Conservation (phyloP, 1,140 invertebrate genomes). For the Dreissena rostriformis region DNA sequence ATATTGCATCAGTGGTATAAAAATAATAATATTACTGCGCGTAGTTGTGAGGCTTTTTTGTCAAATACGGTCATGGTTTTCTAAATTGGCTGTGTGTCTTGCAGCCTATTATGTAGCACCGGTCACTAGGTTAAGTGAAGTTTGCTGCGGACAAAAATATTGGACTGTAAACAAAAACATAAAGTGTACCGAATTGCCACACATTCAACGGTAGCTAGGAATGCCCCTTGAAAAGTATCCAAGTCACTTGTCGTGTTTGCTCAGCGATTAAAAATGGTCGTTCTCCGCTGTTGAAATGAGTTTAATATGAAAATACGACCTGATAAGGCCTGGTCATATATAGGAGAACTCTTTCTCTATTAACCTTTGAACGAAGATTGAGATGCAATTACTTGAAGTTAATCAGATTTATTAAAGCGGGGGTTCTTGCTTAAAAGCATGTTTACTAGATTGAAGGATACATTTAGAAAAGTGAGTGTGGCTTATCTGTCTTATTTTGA, state of each 20-base stretch:
- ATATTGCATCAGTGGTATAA: too few species aligned
- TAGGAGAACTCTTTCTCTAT: not conserved
- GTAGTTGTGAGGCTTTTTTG: not conserved
- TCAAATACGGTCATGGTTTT: not conserved
- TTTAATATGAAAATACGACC: conserved; percentile 40
- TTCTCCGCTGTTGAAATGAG: conserved; percentile 34
- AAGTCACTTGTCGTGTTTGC: conserved; percentile 46
- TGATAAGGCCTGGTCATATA: conserved; percentile 23
- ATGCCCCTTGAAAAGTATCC: conserved; percentile 22
- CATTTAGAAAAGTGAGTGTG: not conserved
- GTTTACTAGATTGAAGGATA: not conserved
- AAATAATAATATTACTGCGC: not conserved
- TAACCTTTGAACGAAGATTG: not conserved
- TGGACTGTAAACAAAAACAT: not conserved
- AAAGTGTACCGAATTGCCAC: not conserved
- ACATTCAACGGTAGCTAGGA: conserved; percentile 47
- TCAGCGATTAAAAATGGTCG: conserved; percentile 46
- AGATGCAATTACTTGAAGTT: too few species aligned
- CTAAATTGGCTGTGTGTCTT: not conserved
- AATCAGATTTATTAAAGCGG: not conserved
- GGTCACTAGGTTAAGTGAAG: not conserved
- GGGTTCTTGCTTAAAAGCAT: not conserved
- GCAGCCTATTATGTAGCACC: not conserved
- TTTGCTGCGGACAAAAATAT: not conserved
- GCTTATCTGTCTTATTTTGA: not conserved